Conservation (phyloP, 1,140 invertebrate species). For the Drosophila pectinifera region DNA sequence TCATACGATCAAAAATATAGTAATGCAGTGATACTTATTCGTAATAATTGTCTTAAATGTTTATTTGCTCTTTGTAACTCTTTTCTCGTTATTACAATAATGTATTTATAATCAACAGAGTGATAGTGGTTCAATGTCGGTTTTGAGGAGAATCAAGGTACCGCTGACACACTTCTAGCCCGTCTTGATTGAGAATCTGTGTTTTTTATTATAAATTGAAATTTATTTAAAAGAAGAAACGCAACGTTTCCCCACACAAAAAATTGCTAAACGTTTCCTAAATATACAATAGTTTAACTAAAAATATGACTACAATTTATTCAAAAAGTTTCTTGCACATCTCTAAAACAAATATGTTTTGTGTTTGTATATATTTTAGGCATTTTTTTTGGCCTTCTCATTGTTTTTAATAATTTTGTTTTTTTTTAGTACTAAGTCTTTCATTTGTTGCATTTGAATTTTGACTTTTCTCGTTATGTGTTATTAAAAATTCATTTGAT, state of each 20-base stretch:
- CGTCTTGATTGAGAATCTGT: conserved; percentile 9
- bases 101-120: conserved; percentile 32
- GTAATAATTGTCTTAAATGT: conserved; percentile 43
- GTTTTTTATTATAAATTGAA: conserved; percentile 17
- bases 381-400: conserved; percentile 20
- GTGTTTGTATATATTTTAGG: conserved; percentile 25
- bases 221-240: conserved; percentile 48
- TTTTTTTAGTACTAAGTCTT: conserved; percentile 70
- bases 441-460: conserved; percentile 67
- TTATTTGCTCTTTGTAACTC: conserved; percentile 56
- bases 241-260: conserved; percentile 43
- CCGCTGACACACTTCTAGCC: conserved; percentile 3
- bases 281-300: conserved; percentile 60
- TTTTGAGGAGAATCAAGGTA: conserved; percentile 10
- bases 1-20: conserved; percentile 75
- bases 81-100: conserved; percentile 40
- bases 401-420: too few relatives aligned
- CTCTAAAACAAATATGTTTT: conserved; percentile 37
- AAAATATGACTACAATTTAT: conserved; percentile 75
- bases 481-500: conserved; percentile 45
- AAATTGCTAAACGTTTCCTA: conserved; percentile 63
- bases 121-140: conserved; percentile 23
- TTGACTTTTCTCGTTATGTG: conserved; percentile 51
- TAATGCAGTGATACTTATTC: conserved; percentile 63
- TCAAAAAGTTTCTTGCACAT: conserved; percentile 53